phyloP scores from a whole-genome alignment of 2,113 vertebrate species.

The Semnornis frantzii region DNA sequence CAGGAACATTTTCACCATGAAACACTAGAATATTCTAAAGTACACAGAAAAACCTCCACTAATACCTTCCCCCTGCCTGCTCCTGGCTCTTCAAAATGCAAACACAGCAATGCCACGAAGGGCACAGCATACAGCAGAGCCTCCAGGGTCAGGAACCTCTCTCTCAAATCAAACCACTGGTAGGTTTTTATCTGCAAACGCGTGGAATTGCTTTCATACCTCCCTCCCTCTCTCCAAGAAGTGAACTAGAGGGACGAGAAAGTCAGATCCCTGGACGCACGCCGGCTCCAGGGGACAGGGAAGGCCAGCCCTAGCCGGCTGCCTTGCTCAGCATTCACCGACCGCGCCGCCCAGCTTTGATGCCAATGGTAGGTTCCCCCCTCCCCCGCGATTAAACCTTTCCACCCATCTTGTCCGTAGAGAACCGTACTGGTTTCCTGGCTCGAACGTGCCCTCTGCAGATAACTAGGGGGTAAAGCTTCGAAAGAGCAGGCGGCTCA shows the following conservation, averaged over 20 bases:
- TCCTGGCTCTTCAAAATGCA: not conserved
- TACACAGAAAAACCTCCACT: rapidly evolving
- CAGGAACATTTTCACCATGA: not conserved
- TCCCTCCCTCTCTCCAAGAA: not conserved
- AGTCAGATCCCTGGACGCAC: not conserved
- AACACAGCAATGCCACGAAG: not conserved
- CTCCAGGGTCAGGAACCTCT: not conserved
- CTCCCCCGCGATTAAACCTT: not conserved
- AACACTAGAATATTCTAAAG: not conserved
- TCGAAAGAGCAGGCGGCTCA: not conserved
- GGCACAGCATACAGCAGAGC: not conserved
- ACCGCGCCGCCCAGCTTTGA: not conserved
- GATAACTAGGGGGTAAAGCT: not conserved
- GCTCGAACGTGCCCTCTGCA: not conserved
- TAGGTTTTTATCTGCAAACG: not conserved
- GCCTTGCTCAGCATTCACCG: not conserved
- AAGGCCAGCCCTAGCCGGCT: not conserved
- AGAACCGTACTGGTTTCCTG: not conserved
- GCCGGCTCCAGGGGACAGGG: no score
- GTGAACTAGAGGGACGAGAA: rapidly evolving
- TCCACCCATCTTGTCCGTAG: not conserved
- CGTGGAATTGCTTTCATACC: not conserved
- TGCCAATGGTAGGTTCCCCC: not conserved
- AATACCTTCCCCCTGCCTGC: not conserved
- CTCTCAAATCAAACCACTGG: not conserved